These are phyloP conservation scores for Cyprinodon variegatus DNA, from an alignment of 2,113 vertebrate species.

Conservation along the genomic window DNA sequence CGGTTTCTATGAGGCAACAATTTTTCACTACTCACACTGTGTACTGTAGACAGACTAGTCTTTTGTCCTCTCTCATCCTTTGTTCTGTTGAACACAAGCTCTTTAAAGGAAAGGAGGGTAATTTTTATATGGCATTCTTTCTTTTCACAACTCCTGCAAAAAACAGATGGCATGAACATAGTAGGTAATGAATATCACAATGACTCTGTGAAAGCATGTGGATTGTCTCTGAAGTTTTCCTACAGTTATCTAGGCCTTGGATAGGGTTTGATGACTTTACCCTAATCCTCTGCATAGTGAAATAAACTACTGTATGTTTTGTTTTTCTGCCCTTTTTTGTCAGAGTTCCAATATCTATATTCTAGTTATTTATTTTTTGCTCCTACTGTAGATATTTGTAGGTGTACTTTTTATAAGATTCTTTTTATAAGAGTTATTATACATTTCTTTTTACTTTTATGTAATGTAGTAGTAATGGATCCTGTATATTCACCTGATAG, in stretches of 20 bases:
- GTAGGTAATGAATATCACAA: not conserved
- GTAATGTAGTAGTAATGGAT: not conserved
- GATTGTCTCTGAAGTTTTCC: not conserved
- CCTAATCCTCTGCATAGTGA: too few relatives aligned
- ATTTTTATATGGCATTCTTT: not conserved
- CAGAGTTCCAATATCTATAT: too few relatives aligned
- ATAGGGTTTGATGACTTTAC: not conserved
- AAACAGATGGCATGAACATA: too few relatives aligned
- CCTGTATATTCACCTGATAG: slow-evolving; percentile 29
- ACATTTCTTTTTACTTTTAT: not conserved
- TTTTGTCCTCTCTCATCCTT: not conserved
- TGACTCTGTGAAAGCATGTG: not conserved
- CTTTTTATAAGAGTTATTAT: too few relatives aligned
- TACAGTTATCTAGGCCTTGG: not conserved
- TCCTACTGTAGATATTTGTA: too few relatives aligned
- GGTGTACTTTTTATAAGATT: too few relatives aligned
- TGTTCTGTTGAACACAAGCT: not conserved
- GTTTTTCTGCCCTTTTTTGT: too few relatives aligned
- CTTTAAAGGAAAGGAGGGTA: too few relatives aligned
- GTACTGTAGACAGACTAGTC: not conserved
- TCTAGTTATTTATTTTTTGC: too few relatives aligned
- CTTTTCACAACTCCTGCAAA: too few relatives aligned
- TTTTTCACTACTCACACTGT: not conserved
- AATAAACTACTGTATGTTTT: too few relatives aligned
- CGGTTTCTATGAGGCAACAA: too few relatives aligned